phyloP scores from a whole-genome alignment of 2,888 invertebrate species.

The Drosophila melanosoma region DNA sequence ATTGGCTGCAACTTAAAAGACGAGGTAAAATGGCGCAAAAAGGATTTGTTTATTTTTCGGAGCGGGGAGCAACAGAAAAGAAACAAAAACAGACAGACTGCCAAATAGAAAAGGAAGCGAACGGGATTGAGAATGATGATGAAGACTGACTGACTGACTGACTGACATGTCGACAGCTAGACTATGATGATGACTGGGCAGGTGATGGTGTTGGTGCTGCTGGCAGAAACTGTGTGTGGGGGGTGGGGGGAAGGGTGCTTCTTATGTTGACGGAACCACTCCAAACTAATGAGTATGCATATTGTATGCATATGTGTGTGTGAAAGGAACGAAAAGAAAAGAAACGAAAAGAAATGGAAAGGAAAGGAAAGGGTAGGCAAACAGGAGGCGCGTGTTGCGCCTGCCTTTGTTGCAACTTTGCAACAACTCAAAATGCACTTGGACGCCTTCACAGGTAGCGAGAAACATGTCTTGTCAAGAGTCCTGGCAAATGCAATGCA shows the following conservation, averaged over 20 bases:
- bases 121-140: constrained; percentile 33
- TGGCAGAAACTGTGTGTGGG: background rate
- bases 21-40: constrained; percentile 35
- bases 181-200: constrained; percentile 13
- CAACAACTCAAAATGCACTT: constrained; percentile 70
- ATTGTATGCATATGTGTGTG: constrained; percentile 73
- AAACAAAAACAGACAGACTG: constrained; percentile 40
- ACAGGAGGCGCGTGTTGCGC: constrained; percentile 28
- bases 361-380: constrained; percentile 12
- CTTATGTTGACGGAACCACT: constrained; percentile 80
- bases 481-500: background rate
- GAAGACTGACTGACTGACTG: constrained; percentile 47
- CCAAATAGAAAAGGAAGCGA: constrained; percentile 46
- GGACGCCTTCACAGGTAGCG: constrained; percentile 49
- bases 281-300: constrained; percentile 83
- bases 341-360: background rate
- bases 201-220: background rate
- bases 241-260: constrained; percentile 13
- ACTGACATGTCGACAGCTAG: constrained; percentile 50
- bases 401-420: constrained; percentile 68
- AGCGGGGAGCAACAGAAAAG: constrained; percentile 17
- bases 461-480: constrained; percentile 61
- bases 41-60: constrained; percentile 67
- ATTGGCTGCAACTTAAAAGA: constrained; percentile 78
- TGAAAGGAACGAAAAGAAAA: constrained; percentile 9